These are phyloP conservation scores for Trypoxylus dichotomus DNA, from an alignment of 1,140 invertebrate genomes.

Conservation along the genomic window DNA sequence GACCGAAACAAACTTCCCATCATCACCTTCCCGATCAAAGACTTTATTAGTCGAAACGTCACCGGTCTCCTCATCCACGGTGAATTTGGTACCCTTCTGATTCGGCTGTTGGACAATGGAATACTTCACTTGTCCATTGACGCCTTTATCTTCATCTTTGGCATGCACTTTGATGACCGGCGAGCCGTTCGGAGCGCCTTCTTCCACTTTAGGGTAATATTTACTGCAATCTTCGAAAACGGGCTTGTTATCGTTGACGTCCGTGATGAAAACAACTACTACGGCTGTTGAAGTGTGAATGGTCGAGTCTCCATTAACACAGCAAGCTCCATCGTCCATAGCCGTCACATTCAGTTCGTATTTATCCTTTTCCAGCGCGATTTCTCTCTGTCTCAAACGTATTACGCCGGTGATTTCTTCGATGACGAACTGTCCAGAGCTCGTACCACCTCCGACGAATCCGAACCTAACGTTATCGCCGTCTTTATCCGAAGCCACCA, in stretches of 20 bases:
- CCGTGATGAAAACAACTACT: constrained; percentile 94
- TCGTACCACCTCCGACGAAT: constrained; percentile 87
- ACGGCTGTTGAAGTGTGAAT: constrained; percentile 93
- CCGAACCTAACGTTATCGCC: constrained; percentile 93
- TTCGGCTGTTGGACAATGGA: constrained; percentile 95
- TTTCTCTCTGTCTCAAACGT: constrained; percentile 80
- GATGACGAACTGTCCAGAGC: constrained; percentile 90
- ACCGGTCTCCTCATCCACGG: constrained; percentile 91
- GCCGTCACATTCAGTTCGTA: constrained; percentile 94
- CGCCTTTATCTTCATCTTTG: constrained; percentile 91
- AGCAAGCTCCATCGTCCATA: constrained; percentile 91
- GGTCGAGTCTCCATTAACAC: constrained; percentile 79
- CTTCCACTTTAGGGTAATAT: constrained; percentile 90
- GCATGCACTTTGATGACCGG: constrained; percentile 92
- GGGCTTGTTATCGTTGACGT: constrained; percentile 95
- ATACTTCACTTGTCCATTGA: constrained; percentile 91
- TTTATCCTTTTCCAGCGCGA: constrained; percentile 83
- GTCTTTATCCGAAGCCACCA: constrained; percentile 93
- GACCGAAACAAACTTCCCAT: constrained; percentile 93
- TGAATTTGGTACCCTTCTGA: constrained; percentile 94
- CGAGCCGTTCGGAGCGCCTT: constrained; percentile 89
- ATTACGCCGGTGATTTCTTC: constrained; percentile 95
- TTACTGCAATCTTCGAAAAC: constrained; percentile 90
- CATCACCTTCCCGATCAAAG: constrained; percentile 92
- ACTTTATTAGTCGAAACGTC: constrained; percentile 95